These are phyloP conservation scores for Agrotis ipsilon DNA, from an alignment of 2,888 invertebrate genomes.

Conservation along the genomic window DNA sequence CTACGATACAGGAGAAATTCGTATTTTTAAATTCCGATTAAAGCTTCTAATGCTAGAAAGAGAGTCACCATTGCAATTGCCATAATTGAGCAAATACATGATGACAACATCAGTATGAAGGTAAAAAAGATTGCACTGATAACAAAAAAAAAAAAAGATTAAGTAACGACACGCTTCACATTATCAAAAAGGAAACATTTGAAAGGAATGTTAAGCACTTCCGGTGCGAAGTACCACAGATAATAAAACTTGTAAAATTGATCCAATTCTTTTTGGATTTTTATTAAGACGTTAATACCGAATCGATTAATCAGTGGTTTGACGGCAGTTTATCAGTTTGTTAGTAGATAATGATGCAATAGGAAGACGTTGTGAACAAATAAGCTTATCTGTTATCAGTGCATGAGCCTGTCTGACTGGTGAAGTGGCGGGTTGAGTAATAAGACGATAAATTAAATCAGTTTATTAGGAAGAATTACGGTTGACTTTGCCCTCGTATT, in stretches of 20 bases:
- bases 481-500: constrained; percentile 2
- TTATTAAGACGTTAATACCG: constrained; percentile 9
- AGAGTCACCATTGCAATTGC: not conserved
- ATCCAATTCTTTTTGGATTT: constrained; percentile 1
- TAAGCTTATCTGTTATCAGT: constrained; percentile 60
- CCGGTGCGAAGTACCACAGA: constrained; percentile 9
- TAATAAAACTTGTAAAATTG: constrained; percentile 6
- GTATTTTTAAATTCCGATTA: no score
- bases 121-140: constrained; percentile 1
- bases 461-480: not conserved
- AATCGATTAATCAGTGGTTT: constrained; percentile 17
- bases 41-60: not conserved
- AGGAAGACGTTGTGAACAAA: constrained; percentile 61
- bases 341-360: constrained; percentile 68
- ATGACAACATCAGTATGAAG: not conserved
- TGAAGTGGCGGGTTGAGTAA: constrained; percentile 37
- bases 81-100: not conserved
- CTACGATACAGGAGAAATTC: no score
- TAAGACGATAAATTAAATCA: constrained; percentile 37
- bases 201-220: constrained; percentile 26
- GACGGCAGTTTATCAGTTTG: constrained; percentile 3
- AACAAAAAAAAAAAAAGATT: constrained; percentile 3
- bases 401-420: constrained; percentile 42
- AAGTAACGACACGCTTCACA: constrained; percentile 12
- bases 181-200: constrained; percentile 18